Conservation (phyloP, 1,140 invertebrate species). For the Heliconius congener region DNA sequence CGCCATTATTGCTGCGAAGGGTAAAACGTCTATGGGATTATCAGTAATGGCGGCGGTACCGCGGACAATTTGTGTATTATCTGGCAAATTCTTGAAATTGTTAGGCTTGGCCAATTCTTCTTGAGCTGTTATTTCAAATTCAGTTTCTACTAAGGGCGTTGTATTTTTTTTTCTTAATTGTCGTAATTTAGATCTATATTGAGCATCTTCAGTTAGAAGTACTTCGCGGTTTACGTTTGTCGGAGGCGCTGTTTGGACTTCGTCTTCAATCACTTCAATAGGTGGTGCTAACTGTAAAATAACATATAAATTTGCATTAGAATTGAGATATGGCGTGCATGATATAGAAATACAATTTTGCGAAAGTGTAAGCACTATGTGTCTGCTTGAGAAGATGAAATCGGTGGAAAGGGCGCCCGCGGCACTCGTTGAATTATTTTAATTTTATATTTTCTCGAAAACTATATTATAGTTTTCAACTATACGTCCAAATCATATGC, state of each 20-base stretch:
- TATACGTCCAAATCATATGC: no score
- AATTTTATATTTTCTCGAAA: no score
- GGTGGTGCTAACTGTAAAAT: conserved; percentile 55
- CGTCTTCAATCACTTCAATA: conserved; percentile 54
- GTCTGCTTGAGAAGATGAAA: no score
- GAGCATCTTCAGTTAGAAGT: conserved; percentile 67
- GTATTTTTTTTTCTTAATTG: conserved; percentile 62
- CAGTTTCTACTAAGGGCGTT: conserved; percentile 53
- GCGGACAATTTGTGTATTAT: conserved; percentile 77
- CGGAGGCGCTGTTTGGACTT: conserved; percentile 61
- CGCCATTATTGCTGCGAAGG: conserved; percentile 82
- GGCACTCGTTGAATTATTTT: no score
- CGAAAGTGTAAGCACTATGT: no score
- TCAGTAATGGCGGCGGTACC: conserved; percentile 67
- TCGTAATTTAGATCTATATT: conserved; percentile 59
- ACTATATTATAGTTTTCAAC: no score
- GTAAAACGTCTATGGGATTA: conserved; percentile 68
- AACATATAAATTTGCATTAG: neutral
- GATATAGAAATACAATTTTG: neutral
- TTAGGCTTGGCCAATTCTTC: conserved; percentile 74
- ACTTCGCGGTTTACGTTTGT: conserved; percentile 61
- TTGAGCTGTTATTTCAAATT: conserved; percentile 56
- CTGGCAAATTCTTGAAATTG: conserved; percentile 79
- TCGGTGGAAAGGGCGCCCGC: no score
- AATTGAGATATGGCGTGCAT: neutral